Conservation (phyloP, 2,888 invertebrate species). For the Spodoptera exigua region DNA sequence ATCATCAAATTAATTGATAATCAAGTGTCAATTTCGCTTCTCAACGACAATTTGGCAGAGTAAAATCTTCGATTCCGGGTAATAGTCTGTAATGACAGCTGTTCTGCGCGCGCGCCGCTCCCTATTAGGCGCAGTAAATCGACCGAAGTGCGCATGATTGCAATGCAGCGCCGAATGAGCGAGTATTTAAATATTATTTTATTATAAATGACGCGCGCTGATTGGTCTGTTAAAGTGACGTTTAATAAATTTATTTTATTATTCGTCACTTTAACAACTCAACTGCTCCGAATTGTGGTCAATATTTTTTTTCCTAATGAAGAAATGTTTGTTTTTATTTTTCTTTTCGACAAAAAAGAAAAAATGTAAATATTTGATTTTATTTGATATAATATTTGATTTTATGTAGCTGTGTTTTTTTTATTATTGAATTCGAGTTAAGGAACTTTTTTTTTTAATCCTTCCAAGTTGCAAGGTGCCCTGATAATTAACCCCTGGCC, state of each 20-base stretch:
- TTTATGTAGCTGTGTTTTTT: no score
- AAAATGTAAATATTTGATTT: no score
- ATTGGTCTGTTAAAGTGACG: slow-evolving; percentile 34
- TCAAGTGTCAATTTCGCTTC: slow-evolving; percentile 42
- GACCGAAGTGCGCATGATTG: slow-evolving; percentile 48
- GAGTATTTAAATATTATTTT: slow-evolving; percentile 37
- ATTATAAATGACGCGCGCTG: slow-evolving; percentile 36
- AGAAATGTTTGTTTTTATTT: no score
- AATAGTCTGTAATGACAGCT: slow-evolving; percentile 53
- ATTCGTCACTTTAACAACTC: no score
- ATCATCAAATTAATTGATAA: slow-evolving; percentile 35
- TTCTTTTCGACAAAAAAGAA: no score
- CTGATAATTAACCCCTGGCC: no score
- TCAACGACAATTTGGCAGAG: slow-evolving; percentile 34
- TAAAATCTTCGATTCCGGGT: slow-evolving; percentile 40
- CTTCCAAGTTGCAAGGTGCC: no score
- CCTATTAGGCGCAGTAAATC: slow-evolving; percentile 54
- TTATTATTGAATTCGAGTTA: no score
- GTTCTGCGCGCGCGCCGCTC: slow-evolving; percentile 31
- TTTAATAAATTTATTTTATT: no score
- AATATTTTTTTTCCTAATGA: not conserved
- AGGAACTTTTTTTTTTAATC: no score
- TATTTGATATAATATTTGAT: no score
- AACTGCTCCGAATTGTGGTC: not conserved
- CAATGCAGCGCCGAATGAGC: slow-evolving; percentile 35